Conservation (phyloP, 2,113 vertebrate genomes). For the Sturnira hondurensis region DNA sequence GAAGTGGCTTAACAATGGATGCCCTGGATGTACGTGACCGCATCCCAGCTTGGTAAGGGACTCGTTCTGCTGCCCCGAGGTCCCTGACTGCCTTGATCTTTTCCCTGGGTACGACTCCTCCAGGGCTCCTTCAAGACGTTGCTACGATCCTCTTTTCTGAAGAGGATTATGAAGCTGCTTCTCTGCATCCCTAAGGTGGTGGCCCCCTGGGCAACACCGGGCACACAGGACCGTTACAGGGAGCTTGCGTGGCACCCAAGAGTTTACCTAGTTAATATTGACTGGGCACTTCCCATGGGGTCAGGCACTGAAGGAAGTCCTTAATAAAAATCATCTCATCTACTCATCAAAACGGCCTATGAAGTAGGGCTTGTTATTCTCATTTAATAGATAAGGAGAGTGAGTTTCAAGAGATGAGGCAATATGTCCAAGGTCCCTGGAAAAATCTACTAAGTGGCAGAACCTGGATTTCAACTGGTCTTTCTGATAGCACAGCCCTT, state of each 20-base stretch:
- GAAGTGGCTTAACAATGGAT: neutral
- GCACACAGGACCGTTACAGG: conserved; percentile 18
- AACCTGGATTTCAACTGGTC: neutral
- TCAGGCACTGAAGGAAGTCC: neutral
- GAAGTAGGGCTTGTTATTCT: neutral
- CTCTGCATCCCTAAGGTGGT: neutral
- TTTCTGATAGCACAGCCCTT: neutral
- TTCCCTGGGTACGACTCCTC: neutral
- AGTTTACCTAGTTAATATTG: conserved; percentile 25
- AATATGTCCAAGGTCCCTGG: neutral
- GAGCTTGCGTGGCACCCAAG: conserved; percentile 6
- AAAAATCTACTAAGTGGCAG: neutral
- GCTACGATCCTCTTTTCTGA: conserved; percentile 14
- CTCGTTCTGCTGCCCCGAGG: neutral
- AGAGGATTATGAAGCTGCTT: neutral
- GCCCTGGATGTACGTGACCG: neutral
- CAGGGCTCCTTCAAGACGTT: conserved; percentile 17
- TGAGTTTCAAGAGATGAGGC: conserved; percentile 9
- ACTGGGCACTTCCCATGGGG: conserved; percentile 2
- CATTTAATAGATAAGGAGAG: neutral
- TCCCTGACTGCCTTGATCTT: neutral
- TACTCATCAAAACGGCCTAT: neutral
- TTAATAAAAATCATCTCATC: neutral
- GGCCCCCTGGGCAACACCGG: neutral
- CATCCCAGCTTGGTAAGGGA: neutral